phyloP scores from a whole-genome alignment of 2,888 invertebrate genomes.

The Taphrorychus bicolor region DNA sequence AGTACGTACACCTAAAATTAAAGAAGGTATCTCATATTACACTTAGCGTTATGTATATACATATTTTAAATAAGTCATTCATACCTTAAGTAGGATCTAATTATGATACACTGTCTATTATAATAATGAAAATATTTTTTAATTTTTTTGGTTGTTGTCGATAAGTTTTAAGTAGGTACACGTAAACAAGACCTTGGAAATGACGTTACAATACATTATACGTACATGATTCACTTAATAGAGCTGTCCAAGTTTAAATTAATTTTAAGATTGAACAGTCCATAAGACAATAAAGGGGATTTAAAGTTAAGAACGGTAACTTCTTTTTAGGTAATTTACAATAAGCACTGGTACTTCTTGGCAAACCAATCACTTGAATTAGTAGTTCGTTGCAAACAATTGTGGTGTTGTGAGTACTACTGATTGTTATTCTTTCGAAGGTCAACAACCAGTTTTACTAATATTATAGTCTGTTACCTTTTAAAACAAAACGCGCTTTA shows the following conservation, averaged over 20 bases:
- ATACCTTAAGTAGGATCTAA: constrained; percentile 46
- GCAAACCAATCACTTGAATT: constrained; percentile 18
- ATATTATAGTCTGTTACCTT: neutral
- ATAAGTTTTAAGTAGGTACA: constrained; percentile 53
- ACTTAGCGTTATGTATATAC: constrained; percentile 44
- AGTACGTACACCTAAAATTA: constrained; percentile 42
- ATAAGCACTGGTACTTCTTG: constrained; percentile 22
- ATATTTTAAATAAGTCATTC: constrained; percentile 50
- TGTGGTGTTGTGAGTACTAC: neutral
- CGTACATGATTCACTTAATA: constrained; percentile 32
- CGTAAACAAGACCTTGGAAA: constrained; percentile 55
- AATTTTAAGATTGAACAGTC: constrained; percentile 11
- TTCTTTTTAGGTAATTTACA: constrained; percentile 21
- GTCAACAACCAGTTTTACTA: neutral
- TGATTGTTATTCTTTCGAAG: neutral
- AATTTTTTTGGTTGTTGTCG: constrained; percentile 47
- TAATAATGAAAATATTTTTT: constrained; percentile 60
- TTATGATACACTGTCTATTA: constrained; percentile 48
- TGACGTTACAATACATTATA: constrained; percentile 32
- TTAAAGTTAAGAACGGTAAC: constrained; percentile 37
- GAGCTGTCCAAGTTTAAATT: constrained; percentile 15
- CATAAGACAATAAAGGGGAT: constrained; percentile 23
- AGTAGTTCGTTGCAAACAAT: constrained; percentile 34
- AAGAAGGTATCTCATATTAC: constrained; percentile 37
- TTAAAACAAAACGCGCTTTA: constrained; percentile 2